Base-by-base conservation (phyloP, 1,140 invertebrate species). In the Cydia pomonella region DNA sequence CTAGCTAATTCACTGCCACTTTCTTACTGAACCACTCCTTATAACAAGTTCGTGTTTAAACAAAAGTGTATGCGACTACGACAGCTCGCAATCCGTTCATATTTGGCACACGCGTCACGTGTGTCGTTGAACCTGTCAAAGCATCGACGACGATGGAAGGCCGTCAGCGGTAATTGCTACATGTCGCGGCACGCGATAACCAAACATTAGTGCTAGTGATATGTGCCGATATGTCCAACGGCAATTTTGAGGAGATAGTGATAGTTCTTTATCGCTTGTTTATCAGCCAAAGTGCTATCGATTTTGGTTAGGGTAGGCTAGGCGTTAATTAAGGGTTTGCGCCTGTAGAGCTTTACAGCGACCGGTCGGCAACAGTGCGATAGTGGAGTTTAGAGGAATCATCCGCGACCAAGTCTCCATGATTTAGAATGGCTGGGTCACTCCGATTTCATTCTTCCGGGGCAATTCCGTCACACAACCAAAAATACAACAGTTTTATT, bases 121-220 rank as follows among this genome's bases (percentile, higher is more conserved):
- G 76, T 80, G 81, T 83, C 83, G 77, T 77, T 83, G 83, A 83
- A 85, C 83, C 74, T 79, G 77, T 74, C 77, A 75, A 78, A 76
- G 77, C 79, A 69, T 72, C 75, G 72, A 75, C 77, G 75, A 78
- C 41, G 72, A 29, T 33, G 75, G 72, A 69, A 50, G 75, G 73
- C 33, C 75, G 75, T 76, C 75, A 78, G 73, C 77, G 41, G 76
- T 78, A 80, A 78, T 82, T 76, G 76, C 78, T 75, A 78, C 74
- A 64, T 78, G 80, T 79, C 78, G 66, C 80, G 64, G 29, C 64
- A 76, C 75, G 63, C 73, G 63, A 78, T 80, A 79, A 75, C 75
- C 76, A 73, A 78, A 78, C 77, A 75, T 77, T 76, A 69, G 64
- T 33, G 64, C 41, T 69, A 33, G 27, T 33, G 64, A 69, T 33